These are phyloP conservation scores for Rhinoraja longicauda DNA, from an alignment of 2,797 vertebrate genomes.

Conservation along the genomic window DNA sequence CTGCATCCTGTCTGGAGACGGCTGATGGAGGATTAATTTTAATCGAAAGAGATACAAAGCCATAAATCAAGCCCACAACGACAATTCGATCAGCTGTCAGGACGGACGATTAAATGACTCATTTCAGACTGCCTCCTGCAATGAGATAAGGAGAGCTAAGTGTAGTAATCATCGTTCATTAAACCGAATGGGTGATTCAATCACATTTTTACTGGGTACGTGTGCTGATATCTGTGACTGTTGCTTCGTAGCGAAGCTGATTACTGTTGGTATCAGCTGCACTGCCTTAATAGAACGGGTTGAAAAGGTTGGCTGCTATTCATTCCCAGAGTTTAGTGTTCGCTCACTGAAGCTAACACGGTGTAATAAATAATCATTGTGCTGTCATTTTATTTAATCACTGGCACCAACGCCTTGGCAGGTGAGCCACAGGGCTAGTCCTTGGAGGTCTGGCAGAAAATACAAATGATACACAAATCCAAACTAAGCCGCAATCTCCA, in stretches of 20 bases:
- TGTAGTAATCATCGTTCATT: conserved; percentile 13
- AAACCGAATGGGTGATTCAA: conserved; percentile 12
- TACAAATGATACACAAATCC: not conserved
- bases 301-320: not conserved
- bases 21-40: not conserved
- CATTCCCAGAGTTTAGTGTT: not conserved
- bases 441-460: too few relatives aligned
- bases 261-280: not conserved
- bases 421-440: too few relatives aligned
- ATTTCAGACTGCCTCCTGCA: conserved; percentile 25
- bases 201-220: not conserved
- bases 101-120: not conserved
- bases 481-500: not conserved
- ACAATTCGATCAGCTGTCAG: not conserved
- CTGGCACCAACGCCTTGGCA: not conserved
- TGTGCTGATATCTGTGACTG: not conserved
- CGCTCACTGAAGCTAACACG: not conserved
- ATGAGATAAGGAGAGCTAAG: conserved; percentile 23
- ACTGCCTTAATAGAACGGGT: not conserved
- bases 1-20: not conserved
- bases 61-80: conserved; percentile 34
- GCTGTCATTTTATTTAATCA: not conserved
- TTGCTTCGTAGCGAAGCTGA: not conserved
- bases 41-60: not conserved
- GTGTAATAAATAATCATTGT: not conserved